Percentiles rank a stretch among this genome's conserved stretches.
Evolutionary conservation across 2,113 vertebrate genomes (phyloP).

Genomic region (Phrynosoma blainvillii): DNA sequence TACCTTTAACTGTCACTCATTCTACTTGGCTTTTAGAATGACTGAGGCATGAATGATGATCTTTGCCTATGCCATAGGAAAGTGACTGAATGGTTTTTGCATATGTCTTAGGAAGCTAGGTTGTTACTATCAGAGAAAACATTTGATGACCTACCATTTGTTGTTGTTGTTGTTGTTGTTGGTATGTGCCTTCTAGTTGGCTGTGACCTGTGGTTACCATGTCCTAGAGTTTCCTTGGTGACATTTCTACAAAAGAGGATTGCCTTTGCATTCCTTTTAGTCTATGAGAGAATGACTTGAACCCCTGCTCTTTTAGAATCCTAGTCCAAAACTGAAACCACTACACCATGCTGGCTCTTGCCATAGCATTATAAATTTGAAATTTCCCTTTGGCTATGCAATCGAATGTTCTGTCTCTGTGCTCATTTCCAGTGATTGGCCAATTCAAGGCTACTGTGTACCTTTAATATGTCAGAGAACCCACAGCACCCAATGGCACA

Average conservation of each 20-base stretch:
- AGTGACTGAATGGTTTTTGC: not conserved
- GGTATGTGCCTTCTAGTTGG: too few species aligned
- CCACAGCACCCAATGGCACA: not conserved
- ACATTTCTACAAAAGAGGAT: too few species aligned
- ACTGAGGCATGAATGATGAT: not conserved
- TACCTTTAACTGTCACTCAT: too few species aligned
- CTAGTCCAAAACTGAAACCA: too few species aligned
- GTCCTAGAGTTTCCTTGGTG: too few species aligned
- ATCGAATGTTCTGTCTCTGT: not conserved
- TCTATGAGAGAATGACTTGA: too few species aligned
- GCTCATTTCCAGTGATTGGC: not conserved
- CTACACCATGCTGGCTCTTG: too few species aligned
- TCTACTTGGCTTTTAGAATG: not conserved
- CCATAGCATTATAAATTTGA: too few species aligned
- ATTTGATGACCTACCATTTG: not conserved
- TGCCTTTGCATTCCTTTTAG: too few species aligned
- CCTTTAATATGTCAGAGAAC: not conserved
- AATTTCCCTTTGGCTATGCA: too few species aligned
- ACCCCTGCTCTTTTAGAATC: too few species aligned
- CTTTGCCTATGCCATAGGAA: not conserved
- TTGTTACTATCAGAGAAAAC: not conserved
- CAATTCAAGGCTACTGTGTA: not conserved
- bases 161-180: not conserved
- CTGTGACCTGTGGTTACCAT: too few species aligned
- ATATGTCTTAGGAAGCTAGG: not conserved